Evolutionary conservation across 2,113 vertebrate species (phyloP), one percentile per base, ranked within the genome.

Genomic region (Thryonomys swinderianus): DNA sequence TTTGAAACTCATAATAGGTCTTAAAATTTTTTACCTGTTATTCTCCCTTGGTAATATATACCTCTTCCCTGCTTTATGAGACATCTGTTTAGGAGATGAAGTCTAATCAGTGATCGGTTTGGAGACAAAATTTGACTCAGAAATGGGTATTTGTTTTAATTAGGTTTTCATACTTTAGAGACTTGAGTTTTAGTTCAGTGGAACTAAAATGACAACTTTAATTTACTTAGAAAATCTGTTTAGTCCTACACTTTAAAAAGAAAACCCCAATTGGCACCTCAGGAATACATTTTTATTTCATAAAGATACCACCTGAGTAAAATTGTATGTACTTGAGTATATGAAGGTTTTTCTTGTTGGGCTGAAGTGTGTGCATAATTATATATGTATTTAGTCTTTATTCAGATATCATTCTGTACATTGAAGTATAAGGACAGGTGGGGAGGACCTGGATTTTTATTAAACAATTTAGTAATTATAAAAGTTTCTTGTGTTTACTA

Each of bases 21-120:
- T 98, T 98, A 98, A 97, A 97, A 98, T 98, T 98, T 98, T 98
- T 97, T 98, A 98, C 97, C 97, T 98, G 96, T 97, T 98, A 76
- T 97, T 98, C 14, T 96, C 91, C 88, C 91, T 96, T 84, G 85
- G 59, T 96, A 89, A 95, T 82, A 94, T 64, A 95, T 95, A 96
- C 88, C 95, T 97, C 94, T 95, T 97, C 80, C 89, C 64, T 94
- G 95, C 91, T 95, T 91, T 92, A 81, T 91, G 93, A 96, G 96
- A 96, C 96, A 97, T 95, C 96, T 95, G 53, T 55, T 93, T 92
- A 92, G 93, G 83, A 94, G 42, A 88, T 88, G 82, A 96, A 94
- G 73, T 76, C 3, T 95, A 92, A 97, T 94, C 83, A 91, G 5
- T 93, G 67, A 90, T 90, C 85, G 95, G 69, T 96, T 96, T 95